Conservation (phyloP, 1,140 invertebrate species). For the Hylyphantes graminicola region DNA sequence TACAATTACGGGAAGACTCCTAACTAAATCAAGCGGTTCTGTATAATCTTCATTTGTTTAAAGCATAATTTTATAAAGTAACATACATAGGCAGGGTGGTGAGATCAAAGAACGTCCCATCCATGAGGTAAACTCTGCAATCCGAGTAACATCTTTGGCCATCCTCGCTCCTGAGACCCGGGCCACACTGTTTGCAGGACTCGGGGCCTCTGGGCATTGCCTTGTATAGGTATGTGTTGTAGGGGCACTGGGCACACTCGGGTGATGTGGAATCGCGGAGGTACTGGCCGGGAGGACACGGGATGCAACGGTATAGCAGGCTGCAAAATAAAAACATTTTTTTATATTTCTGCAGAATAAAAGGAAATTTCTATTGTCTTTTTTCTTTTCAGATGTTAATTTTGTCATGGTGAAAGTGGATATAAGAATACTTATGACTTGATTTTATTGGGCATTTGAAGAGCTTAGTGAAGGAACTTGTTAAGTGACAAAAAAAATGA, state of each 20-base stretch:
- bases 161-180: constrained; percentile 67
- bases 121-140: constrained; percentile 65
- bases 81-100: constrained; percentile 40
- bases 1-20: too few species aligned
- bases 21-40: too few species aligned
- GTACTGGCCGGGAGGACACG: constrained; percentile 72
- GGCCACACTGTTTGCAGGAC: constrained; percentile 72
- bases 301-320: constrained; percentile 69
- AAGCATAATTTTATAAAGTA: not conserved
- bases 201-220: constrained; percentile 68
- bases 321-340: constrained; percentile 22
- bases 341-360: not conserved
- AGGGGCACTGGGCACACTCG: constrained; percentile 69
- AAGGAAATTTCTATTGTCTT: too few species aligned
- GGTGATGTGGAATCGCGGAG: constrained; percentile 65
- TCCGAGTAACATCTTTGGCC: constrained; percentile 67
- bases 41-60: too few species aligned
- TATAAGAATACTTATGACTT: too few species aligned
- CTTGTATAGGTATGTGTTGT: constrained; percentile 70
- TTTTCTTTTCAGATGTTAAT: too few species aligned
- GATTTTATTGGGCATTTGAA: too few species aligned
- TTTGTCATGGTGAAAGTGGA: too few species aligned
- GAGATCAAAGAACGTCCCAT: constrained; percentile 69
- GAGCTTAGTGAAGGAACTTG: too few species aligned
- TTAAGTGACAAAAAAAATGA: too few species aligned